Conservation (phyloP, 1,140 invertebrate genomes). For the Plutomurus gul region DNA sequence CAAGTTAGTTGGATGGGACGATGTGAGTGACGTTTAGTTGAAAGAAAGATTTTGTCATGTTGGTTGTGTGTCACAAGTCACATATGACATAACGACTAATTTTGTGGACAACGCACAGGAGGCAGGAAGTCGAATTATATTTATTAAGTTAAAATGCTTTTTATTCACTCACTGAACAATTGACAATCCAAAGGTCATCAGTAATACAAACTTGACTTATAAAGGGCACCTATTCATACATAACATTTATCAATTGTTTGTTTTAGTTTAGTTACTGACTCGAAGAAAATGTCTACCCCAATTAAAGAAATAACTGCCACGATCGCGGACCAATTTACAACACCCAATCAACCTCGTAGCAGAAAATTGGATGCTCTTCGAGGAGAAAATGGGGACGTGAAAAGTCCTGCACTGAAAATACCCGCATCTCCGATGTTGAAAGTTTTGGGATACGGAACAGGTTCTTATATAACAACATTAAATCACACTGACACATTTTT, state of each 20-base stretch:
- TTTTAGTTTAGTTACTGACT: neutral
- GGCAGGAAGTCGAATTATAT: too few species aligned
- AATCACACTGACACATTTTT: constrained; percentile 38
- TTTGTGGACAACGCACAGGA: too few species aligned
- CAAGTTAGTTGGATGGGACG: too few species aligned
- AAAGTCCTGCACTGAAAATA: constrained; percentile 60
- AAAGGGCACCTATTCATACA: too few species aligned
- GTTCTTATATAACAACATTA: constrained; percentile 61
- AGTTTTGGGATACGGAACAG: constrained; percentile 74
- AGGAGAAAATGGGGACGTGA: neutral
- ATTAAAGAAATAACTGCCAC: neutral
- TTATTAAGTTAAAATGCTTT: too few species aligned
- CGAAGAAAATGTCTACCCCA: neutral
- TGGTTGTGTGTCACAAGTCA: too few species aligned
- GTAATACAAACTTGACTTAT: too few species aligned
- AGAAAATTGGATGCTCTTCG: neutral
- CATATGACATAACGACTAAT: too few species aligned
- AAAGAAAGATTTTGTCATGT: too few species aligned
- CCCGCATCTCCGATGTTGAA: constrained; percentile 72
- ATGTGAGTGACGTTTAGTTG: too few species aligned
- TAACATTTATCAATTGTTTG: neutral
- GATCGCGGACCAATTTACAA: neutral
- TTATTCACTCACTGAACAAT: too few species aligned
- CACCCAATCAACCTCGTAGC: neutral
- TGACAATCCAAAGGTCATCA: too few species aligned